Evolutionary conservation across 2,888 invertebrate species (phyloP).

Genomic region (Odiellus spinosus): DNA sequence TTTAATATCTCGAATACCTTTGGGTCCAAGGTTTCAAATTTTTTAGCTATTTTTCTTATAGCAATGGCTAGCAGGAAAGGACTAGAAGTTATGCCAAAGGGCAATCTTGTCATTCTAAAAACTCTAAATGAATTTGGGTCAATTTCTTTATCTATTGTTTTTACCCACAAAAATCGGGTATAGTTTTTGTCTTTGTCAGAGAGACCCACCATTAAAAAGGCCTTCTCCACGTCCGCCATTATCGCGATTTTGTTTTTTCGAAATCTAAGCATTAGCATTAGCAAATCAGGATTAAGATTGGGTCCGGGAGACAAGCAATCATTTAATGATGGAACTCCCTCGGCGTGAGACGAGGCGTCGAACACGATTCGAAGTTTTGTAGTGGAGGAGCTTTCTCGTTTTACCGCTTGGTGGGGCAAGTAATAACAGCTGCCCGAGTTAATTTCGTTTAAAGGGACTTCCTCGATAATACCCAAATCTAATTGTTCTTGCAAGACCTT

Average conservation of each 20-base stretch:
- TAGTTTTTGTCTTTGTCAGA: conserved; percentile 3
- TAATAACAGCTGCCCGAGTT: no score
- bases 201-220: conserved; percentile 6
- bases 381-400: no score
- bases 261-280: conserved; percentile 1
- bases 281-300: conserved; percentile 4
- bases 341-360: conserved; percentile 7
- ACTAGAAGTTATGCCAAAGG: not conserved
- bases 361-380: conserved; percentile 2
- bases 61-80: not conserved
- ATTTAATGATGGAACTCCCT: conserved; percentile 5
- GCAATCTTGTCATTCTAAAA: no score
- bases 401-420: no score
- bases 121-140: no score
- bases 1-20: not conserved
- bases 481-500: no score
- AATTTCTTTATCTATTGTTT: not conserved
- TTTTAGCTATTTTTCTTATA: no score
- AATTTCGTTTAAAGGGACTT: no score
- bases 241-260: conserved; percentile 11
- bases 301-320: conserved; percentile 5
- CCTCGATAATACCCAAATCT: no score
- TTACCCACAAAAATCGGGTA: conserved; percentile 6
- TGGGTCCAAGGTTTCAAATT: no score
- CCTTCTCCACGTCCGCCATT: conserved; percentile 8